phyloP scores from a whole-genome alignment of 2,888 invertebrate genomes.

The Drosophila subsilvestris region DNA sequence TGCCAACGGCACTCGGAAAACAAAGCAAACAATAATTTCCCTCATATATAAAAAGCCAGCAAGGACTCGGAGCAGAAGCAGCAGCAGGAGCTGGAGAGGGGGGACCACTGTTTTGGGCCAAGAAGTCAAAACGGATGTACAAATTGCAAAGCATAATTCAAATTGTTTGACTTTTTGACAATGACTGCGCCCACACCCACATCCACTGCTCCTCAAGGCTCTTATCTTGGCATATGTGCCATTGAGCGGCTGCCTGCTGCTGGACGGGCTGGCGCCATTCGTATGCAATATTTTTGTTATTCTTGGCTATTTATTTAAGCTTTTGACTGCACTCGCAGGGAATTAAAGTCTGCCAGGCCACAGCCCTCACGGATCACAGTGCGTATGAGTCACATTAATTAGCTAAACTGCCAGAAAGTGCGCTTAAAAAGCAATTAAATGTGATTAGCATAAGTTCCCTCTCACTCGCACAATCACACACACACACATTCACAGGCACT shows the following conservation, averaged over 20 bases:
- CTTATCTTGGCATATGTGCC: conserved; percentile 56
- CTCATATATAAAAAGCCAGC: conserved; percentile 57
- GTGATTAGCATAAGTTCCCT: conserved; percentile 78
- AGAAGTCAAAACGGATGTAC: conserved; percentile 73
- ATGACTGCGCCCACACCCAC: conserved; percentile 62
- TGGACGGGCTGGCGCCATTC: conserved; percentile 33
- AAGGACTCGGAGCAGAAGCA: conserved; percentile 8
- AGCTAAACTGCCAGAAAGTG: conserved; percentile 68
- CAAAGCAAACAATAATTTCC: conserved; percentile 73
- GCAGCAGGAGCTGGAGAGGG: conserved; percentile 7
- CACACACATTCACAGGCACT: background rate
- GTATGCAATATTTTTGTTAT: conserved; percentile 29
- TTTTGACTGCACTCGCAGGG: conserved; percentile 19
- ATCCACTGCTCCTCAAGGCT: conserved; percentile 33
- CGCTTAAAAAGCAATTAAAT: conserved; percentile 83
- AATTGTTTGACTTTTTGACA: conserved; percentile 80
- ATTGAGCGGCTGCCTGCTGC: conserved; percentile 6
- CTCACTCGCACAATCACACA: background rate
- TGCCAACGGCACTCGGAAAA: conserved; percentile 62
- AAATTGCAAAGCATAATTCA: conserved; percentile 81
- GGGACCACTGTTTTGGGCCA: conserved; percentile 21
- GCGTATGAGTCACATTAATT: conserved; percentile 75
- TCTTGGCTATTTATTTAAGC: conserved; percentile 28
- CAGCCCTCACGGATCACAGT: background rate
- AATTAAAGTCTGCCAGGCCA: conserved; percentile 19